Evolutionary conservation across 1,140 invertebrate genomes (phyloP), one percentile per base, ranked within the genome.

Genomic region (Apis dorsata): DNA sequence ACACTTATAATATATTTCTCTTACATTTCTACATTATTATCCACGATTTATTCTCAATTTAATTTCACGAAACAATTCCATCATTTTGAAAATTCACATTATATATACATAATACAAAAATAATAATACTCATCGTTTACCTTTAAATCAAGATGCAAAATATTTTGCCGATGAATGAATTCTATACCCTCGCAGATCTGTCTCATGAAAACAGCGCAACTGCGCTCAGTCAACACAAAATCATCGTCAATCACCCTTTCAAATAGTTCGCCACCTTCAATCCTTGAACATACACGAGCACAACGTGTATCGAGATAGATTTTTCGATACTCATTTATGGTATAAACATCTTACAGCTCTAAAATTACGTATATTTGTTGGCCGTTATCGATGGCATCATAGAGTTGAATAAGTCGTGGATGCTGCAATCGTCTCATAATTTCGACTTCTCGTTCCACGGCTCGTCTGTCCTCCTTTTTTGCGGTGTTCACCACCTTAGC

Each of bases 231-330:
- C 81, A 99, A 94, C 17, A 99, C 95, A 91, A 99, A 99, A 92
- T 99, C 98, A 91, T 99, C 99, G 90, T 99, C 98, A 83, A 99
- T 99, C 10, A 99, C 99, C 81, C 99, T 95, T 93, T 99, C 99
- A 92, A 99, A 99, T 12, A 99, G 95, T 94, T 99, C 99, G 12
- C 99, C 99, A 10, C 99, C 99, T 92, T 97, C 97, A 90, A 99
- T 98, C 77, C 87, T 87, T 84, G n/a, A 82, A 75, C 57, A 75
- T 63, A 82, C 73, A 24, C 75, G 53, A 76, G 57, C 71, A 76
- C 53, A 82, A n/a, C 9, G 44, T 12, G 76, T 28, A 34, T 17
- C 15, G 17, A 70, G 21, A n/a, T 57, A 44, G 28, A 55, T 62
- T 51, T 11, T 3, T n/a, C 10, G 53, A 24, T 24, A 24, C 28